Base-by-base conservation (phyloP, 2,888 invertebrate species). In the Pristionchus fissidentatus region DNA sequence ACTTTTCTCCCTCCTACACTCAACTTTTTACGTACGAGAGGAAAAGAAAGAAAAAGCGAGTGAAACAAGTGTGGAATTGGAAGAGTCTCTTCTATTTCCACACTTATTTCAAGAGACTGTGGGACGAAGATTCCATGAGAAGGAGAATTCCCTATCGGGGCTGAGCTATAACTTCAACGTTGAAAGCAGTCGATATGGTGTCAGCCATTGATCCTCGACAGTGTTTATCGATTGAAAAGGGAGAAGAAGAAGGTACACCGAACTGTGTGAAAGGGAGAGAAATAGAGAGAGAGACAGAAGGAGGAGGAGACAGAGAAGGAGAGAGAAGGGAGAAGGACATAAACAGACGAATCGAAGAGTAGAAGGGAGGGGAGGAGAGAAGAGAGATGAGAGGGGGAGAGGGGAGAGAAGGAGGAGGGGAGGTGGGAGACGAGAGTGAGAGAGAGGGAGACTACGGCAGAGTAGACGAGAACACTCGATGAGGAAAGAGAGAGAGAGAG, bases 321-420 rank as follows among this genome's bases (percentile, higher is more conserved):
- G n/a, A n/a, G n/a, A n/a, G n/a, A 29, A 22, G 26, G 66, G 75
- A 29, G 15, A 32, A 52, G 49, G 75, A 75, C 49, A 46, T 52
- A 75, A 46, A 75, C 75, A 46, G 49, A 75, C 49, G 75, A 75
- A 70, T 70, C 70, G 70, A 70, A 70, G 70, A 70, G 41, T 22
- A 66, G 66, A 66, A 22, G 41, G 70, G 43, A 5, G 26, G 70
- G 7, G 19, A 3, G 19, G 32, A 19, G 32, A 19, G 57, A 29
- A 32, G 8, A 49, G 49, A 49, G 10, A 49, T 10, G 19, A 19
- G 19, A 49, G 19, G 75, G 49, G 32, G 32, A 75, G 29, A 49
- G 22, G 73, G 73, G 41, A 70, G 38, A 19, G 35, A n/a, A n/a
- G n/a, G n/a, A n/a, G 78, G 43, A 78, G 43, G 41, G 57, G 60